Conservation (phyloP, 2,888 invertebrate genomes). For the Scaptomyza flava region DNA sequence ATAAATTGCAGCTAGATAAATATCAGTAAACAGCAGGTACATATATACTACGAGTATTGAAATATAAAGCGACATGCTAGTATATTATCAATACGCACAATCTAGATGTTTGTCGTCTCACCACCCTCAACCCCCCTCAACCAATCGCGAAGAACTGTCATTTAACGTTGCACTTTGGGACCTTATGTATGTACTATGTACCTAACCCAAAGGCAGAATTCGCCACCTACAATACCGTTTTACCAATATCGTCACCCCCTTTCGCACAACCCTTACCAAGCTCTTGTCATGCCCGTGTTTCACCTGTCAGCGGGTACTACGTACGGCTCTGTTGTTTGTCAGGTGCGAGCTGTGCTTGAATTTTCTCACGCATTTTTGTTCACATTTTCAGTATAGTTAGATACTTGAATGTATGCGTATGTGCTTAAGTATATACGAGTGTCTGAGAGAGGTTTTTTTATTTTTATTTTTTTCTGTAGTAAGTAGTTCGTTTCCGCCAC, state of each 20-base stretch:
- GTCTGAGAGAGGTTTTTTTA: slow-evolving; percentile 4
- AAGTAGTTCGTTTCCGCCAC: slow-evolving; percentile 68
- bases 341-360: slow-evolving; percentile 55
- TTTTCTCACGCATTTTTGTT: slow-evolving; percentile 72
- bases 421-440: background rate
- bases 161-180: slow-evolving; percentile 15
- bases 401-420: slow-evolving; percentile 5
- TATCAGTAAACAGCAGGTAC: background rate
- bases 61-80: background rate
- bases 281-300: no score
- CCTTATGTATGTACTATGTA: no score
- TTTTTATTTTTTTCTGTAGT: slow-evolving; percentile 13
- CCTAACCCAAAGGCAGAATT: background rate
- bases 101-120: background rate
- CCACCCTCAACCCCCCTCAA: no score
- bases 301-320: slow-evolving; percentile 22
- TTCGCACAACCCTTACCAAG: no score
- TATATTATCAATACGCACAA: slow-evolving; percentile 1
- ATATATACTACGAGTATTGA: background rate
- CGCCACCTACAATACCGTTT: background rate
- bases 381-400: slow-evolving; percentile 26
- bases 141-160: background rate
- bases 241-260: background rate
- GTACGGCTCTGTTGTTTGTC: slow-evolving; percentile 26
- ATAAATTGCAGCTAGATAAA: slow-evolving; percentile 42